Conservation (phyloP, 2,888 invertebrate species). For the Brachyopa scutellaris region DNA sequence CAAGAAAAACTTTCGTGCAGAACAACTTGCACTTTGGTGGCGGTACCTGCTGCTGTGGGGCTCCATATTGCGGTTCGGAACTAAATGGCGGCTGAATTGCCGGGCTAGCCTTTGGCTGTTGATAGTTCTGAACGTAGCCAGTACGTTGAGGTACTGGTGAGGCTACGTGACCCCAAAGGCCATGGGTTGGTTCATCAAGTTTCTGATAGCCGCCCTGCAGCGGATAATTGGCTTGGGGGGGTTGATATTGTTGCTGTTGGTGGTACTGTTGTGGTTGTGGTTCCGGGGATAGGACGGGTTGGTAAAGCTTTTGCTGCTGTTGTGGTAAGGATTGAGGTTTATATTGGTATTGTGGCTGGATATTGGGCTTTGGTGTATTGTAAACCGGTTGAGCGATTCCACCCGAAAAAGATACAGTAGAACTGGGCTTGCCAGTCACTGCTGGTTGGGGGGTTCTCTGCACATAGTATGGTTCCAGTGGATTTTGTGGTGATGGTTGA, state of each 20-base stretch:
- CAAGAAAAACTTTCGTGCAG: slow-evolving; percentile 70
- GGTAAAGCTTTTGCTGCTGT: slow-evolving; percentile 72
- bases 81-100: slow-evolving; percentile 62
- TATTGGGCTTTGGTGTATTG: slow-evolving; percentile 64
- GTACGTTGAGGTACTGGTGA: slow-evolving; percentile 65
- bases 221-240: slow-evolving; percentile 32
- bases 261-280: slow-evolving; percentile 70
- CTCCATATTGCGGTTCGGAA: slow-evolving; percentile 55
- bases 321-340: slow-evolving; percentile 59
- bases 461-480: slow-evolving; percentile 59
- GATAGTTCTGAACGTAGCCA: slow-evolving; percentile 62
- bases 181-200: slow-evolving; percentile 53
- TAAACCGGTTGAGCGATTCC: slow-evolving; percentile 51
- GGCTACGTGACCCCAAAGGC: slow-evolving; percentile 71
- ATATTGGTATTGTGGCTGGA: slow-evolving; percentile 67
- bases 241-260: slow-evolving; percentile 60
- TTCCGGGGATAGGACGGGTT: slow-evolving; percentile 70
- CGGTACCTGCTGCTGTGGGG: slow-evolving; percentile 65
- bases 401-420: slow-evolving; percentile 63
- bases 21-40: slow-evolving; percentile 60
- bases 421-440: slow-evolving; percentile 64
- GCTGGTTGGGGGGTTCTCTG: slow-evolving; percentile 51
- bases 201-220: slow-evolving; percentile 30
- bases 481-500: slow-evolving; percentile 57
- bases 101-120: slow-evolving; percentile 55